Evolutionary conservation across 2,888 invertebrate species (phyloP).

Genomic region (Stenoptilia bipunctidactyla): DNA sequence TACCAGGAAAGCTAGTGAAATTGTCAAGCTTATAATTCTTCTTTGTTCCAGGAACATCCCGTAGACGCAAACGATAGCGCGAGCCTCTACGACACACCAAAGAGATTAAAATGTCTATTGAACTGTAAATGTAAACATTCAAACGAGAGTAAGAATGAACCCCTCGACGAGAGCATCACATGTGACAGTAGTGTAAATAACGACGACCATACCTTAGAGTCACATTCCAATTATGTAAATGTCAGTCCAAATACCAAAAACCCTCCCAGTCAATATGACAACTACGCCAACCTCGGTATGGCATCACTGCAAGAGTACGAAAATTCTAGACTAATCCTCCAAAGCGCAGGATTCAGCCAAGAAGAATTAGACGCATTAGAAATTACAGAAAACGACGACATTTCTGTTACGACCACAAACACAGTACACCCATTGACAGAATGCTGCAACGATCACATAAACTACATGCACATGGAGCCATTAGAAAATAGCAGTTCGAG

Average conservation of each 20-base stretch:
- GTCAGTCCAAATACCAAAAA: constrained; percentile 46
- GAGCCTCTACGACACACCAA: constrained; percentile 81
- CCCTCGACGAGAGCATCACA: constrained; percentile 28
- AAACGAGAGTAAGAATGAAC: constrained; percentile 67
- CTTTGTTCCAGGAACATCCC: constrained; percentile 54
- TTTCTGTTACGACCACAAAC: constrained; percentile 49
- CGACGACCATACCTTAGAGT: constrained; percentile 24
- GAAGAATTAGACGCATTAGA: constrained; percentile 65
- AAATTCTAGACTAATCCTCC: constrained; percentile 77
- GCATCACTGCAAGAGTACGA: constrained; percentile 83
- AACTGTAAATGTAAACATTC: constrained; percentile 71
- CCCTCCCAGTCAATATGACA: constrained; percentile 52
- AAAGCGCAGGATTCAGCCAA: constrained; percentile 72
- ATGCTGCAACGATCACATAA: constrained; percentile 45
- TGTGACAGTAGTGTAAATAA: constrained; percentile 39
- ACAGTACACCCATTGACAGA: constrained; percentile 46
- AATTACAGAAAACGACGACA: constrained; percentile 55
- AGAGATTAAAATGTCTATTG: constrained; percentile 79
- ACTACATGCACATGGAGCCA: constrained; percentile 56
- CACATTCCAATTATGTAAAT: constrained; percentile 65
- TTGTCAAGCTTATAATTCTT: too few relatives aligned
- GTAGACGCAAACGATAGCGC: constrained; percentile 39
- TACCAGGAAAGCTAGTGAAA: too few relatives aligned
- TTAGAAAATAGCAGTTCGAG: constrained; percentile 47
- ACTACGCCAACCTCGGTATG: constrained; percentile 83